Conservation (phyloP, 2,797 vertebrate species). For the Anas bernieri region DNA sequence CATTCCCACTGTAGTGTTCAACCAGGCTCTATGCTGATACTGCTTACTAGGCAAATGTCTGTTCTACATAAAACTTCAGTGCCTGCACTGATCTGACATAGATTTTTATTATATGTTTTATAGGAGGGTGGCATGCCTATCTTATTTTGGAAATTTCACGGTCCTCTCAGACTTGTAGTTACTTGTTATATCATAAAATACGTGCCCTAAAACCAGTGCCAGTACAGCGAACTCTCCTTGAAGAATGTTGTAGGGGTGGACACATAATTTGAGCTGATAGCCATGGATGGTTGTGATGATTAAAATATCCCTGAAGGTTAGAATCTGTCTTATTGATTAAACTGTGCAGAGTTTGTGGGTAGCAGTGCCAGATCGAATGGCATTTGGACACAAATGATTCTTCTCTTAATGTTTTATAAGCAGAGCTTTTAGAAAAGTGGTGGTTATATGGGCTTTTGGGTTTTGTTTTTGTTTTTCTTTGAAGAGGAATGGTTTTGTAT, state of each 20-base stretch:
- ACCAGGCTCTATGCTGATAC: not conserved
- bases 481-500: not conserved
- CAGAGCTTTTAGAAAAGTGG: not conserved
- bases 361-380: not conserved
- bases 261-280: slow-evolving; percentile 53
- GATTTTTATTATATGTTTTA: slow-evolving; percentile 1
- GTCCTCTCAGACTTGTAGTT: not conserved
- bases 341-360: not conserved
- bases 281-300: slow-evolving; percentile 26
- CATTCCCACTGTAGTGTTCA: not conserved
- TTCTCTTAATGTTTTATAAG: not conserved
- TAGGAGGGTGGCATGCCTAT: not conserved
- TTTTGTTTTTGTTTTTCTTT: not conserved
- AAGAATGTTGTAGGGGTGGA: slow-evolving; percentile 6
- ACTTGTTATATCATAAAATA: not conserved
- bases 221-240: not conserved
- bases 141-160: not conserved
- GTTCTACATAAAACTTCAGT: not conserved
- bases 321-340: slow-evolving; percentile 60
- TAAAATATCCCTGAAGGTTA: slow-evolving; percentile 55
- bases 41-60: not conserved
- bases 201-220: slow-evolving; percentile 43
- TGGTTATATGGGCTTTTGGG: not conserved
- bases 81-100: not conserved
- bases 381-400: not conserved